These are phyloP conservation scores for Hartigia nigra DNA, from an alignment of 2,888 invertebrate genomes.

Conservation along the genomic window DNA sequence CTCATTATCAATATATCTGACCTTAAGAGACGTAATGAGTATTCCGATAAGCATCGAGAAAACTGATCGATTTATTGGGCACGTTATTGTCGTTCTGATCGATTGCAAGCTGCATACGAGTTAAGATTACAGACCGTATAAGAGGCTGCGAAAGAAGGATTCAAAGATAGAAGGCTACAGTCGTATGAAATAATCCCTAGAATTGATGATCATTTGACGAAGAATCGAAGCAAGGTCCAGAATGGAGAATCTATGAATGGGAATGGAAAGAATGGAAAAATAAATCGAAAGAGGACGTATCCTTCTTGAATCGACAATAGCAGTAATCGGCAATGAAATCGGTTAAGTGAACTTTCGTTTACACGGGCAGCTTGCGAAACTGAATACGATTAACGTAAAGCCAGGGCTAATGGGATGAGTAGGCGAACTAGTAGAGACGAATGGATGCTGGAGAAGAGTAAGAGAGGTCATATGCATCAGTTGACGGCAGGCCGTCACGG, in stretches of 20 bases:
- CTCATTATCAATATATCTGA: background rate
- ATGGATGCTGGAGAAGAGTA: conserved; percentile 4
- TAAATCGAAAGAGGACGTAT: background rate
- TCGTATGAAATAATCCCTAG: background rate
- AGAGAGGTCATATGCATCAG: background rate
- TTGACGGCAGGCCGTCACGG: background rate
- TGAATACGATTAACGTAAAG: conserved; percentile 9
- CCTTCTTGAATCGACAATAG: too few relatives aligned
- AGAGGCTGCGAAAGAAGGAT: background rate
- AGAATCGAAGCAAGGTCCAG: background rate
- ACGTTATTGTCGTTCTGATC: conserved; percentile 23
- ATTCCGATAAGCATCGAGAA: background rate
- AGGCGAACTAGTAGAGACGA: conserved; percentile 15
- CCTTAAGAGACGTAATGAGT: background rate
- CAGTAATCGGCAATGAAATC: background rate
- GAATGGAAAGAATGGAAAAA: background rate
- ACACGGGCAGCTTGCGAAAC: background rate
- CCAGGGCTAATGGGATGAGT: conserved; percentile 19
- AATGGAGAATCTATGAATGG: background rate
- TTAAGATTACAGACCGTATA: conserved; percentile 35
- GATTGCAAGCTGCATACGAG: conserved; percentile 13
- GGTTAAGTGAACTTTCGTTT: background rate
- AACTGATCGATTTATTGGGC: conserved; percentile 24
- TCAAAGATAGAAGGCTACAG: background rate
- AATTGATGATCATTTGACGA: background rate